Evolutionary conservation across 2,888 invertebrate species (phyloP).

Genomic region (Catotricha subobsoleta): DNA sequence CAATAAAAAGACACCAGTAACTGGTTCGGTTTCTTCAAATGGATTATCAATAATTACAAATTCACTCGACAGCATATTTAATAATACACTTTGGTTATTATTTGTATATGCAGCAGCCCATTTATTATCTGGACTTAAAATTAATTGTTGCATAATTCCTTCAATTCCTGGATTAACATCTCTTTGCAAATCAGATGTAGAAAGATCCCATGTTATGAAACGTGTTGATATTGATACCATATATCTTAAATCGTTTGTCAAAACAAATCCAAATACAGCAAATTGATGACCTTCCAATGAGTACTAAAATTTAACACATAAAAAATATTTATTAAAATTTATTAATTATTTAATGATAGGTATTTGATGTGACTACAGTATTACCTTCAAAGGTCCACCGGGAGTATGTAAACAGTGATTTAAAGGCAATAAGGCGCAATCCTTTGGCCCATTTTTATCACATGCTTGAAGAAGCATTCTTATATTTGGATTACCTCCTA

Average conservation of each 20-base stretch:
- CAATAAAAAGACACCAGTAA: conserved; percentile 45
- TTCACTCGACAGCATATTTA: conserved; percentile 89
- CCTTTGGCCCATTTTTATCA: conserved; percentile 69
- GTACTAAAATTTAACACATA: conserved; percentile 52
- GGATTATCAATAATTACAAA: conserved; percentile 75
- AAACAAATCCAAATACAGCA: conserved; percentile 80
- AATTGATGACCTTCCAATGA: conserved; percentile 97
- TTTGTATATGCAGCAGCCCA: conserved; percentile 93
- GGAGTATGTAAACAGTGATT: conserved; percentile 96
- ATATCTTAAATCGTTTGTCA: conserved; percentile 79
- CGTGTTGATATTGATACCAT: conserved; percentile 92
- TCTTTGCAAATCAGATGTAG: conserved; percentile 84
- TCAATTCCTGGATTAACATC: conserved; percentile 86
- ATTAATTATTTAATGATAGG: too few relatives aligned
- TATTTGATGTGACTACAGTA: background rate
- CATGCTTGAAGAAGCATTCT: conserved; percentile 79
- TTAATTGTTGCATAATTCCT: conserved; percentile 89
- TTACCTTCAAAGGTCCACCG: conserved; percentile 90
- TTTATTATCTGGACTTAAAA: conserved; percentile 85
- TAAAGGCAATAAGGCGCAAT: conserved; percentile 79
- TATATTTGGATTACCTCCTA: conserved; percentile 62
- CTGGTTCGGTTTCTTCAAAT: conserved; percentile 44
- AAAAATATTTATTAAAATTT: too few relatives aligned
- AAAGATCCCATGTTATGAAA: conserved; percentile 92
- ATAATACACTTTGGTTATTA: conserved; percentile 79